Base-by-base conservation (phyloP, 2,888 invertebrate genomes). In the Agelastica alni region DNA sequence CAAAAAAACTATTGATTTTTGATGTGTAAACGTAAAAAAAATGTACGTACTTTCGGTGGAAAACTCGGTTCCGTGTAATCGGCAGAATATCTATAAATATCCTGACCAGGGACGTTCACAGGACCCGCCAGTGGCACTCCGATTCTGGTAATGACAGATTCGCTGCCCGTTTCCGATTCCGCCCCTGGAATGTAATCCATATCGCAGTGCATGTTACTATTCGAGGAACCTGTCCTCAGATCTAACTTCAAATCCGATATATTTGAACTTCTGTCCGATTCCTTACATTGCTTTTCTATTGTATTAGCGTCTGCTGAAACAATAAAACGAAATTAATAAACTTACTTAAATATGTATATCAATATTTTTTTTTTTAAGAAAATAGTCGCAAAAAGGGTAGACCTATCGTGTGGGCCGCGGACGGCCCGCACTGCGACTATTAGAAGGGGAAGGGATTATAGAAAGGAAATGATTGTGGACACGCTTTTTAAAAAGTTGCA, bases 161-260 rank as follows among this genome's bases (percentile, higher is more conserved):
- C 82, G 75, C 77, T 81, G 66, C 73, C 81, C 65, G 75, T 82
- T 77, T 75, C 82, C 67, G 77, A 77, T 75, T 81, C 81, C 20
- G 80, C 80, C 66, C 81, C 73, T 67, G 79, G 71, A 74, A 80
- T 72, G 75, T 81, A 75, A 75, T 85, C 86, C 76, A 83, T 84
- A 61, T 77, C 77, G 61, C 77, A 77, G 58, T 77, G 76, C 39
- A 77, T 72, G 73, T 90, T 89, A 74, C 89, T 89, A 68, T 85
- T 86, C 30, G 89, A 89, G 58, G 89, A 89, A 6, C 88, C 87
- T 39, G 93, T 93, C 55, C 93, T 82, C 58, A 94, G 83, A 77
- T 95, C 94, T 61, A 93, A 83, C 77, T 95, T 95, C 72, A 94
- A 80, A 78, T 94, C 94, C 62, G 94, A 94, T 69, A 94, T 93